phyloP scores from a whole-genome alignment of 2,888 invertebrate species.

The Cryptocephalus primarius region DNA sequence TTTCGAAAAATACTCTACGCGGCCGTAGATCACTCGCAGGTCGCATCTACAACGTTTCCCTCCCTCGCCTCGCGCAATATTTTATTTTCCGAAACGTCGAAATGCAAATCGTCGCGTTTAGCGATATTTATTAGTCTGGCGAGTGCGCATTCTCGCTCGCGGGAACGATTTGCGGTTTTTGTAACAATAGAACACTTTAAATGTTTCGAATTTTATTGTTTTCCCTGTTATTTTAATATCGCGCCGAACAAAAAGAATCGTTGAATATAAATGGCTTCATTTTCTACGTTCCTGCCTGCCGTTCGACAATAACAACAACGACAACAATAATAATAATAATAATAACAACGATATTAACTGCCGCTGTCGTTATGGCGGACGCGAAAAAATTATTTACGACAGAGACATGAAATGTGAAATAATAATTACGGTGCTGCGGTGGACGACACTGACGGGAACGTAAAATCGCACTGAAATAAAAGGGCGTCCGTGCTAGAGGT shows the following conservation, averaged over 20 bases:
- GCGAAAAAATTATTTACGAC: too few species aligned
- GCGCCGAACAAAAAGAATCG: slow-evolving; percentile 16
- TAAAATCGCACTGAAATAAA: too few species aligned
- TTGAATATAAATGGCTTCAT: slow-evolving; percentile 18
- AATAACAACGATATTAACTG: too few species aligned
- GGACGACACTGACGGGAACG: too few species aligned
- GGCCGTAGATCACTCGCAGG: too few species aligned
- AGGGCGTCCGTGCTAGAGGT: too few species aligned
- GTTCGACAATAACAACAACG: too few species aligned
- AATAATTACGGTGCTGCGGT: too few species aligned
- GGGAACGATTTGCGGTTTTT: slow-evolving; percentile 34
- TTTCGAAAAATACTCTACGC: too few species aligned
- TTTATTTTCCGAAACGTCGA: not conserved
- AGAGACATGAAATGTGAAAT: too few species aligned
- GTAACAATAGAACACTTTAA: slow-evolving; percentile 37
- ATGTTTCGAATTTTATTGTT: slow-evolving; percentile 34
- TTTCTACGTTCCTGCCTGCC: slow-evolving; percentile 2
- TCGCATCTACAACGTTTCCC: not conserved
- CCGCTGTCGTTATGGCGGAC: too few species aligned
- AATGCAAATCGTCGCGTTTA: slow-evolving; percentile 7
- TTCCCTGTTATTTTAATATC: slow-evolving; percentile 27
- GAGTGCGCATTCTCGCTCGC: slow-evolving; percentile 24
- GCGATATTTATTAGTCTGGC: slow-evolving; percentile 31
- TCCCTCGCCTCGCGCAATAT: not conserved
- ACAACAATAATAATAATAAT: too few species aligned